Base-by-base conservation (phyloP, 2,113 vertebrate genomes). In the Centropristis striata region DNA sequence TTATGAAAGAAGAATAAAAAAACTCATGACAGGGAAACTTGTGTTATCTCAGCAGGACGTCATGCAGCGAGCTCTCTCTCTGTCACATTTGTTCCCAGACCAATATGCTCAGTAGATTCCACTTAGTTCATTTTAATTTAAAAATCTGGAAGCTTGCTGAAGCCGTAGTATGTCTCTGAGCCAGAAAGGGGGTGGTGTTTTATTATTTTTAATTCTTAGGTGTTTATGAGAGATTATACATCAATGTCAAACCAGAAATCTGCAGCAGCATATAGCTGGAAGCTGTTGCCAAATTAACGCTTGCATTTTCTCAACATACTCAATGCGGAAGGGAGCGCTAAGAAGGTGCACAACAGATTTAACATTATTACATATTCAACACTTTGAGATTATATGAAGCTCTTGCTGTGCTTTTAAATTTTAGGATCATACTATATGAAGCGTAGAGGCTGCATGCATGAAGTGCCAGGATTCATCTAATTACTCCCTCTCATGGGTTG, bases 31-130 rank as follows among this genome's bases (percentile, higher is more conserved):
- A 85, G 73, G 28, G 51, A 86, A 86, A 84, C 84, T 85, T 80
- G 87, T 90, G 83, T 92, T 77, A 89, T 91, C 90, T 81, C 88
- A 86, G 89, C 84, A 77, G 80, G 91, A 82, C 63, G 15, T 39
- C 46, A 11, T 53, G 50, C 71, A 67, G 83, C 78, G 20, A 54
- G 28, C 57, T 80, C 25, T 44, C 64, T 71, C 79, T 70, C 60
- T n/a, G 51, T 49, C 51, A 11, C 55, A 15, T 90, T 83, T 83
- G 67, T 87, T 88, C 78, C 14, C 59, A 49, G 61, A 53, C 83
- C 75, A 90, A 57, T 85, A 44, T 81, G 71, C 41, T 88, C 60
- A 68, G 65, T 67, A 42, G 49, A 67, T 88, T 75, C 73, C 55
- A 78, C 73, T 88, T 84, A 87, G 78, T 85, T 85, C 68, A 75